These are phyloP conservation scores for Dolichoris vasculosae DNA, from an alignment of 1,140 invertebrate species.

Conservation along the genomic window DNA sequence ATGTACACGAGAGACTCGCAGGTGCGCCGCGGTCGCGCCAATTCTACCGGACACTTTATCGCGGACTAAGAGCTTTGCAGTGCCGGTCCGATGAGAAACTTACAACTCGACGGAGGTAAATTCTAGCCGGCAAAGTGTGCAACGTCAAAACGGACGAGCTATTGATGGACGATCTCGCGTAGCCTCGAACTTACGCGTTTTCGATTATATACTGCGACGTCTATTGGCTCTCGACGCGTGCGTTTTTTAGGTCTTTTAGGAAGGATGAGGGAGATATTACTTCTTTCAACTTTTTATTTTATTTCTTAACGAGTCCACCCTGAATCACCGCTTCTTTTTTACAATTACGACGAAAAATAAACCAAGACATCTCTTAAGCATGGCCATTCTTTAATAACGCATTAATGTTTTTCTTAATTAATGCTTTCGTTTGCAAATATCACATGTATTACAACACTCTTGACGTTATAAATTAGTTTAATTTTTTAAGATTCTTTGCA, in stretches of 20 bases:
- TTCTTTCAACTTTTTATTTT: background rate
- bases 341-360: no score
- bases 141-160: slow-evolving; percentile 20
- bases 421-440: no score
- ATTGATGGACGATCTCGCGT: slow-evolving; percentile 19
- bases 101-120: slow-evolving; percentile 8
- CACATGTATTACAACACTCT: no score
- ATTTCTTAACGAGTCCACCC: no score
- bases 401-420: no score
- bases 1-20: background rate
- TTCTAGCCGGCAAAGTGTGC: background rate
- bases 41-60: slow-evolving; percentile 12
- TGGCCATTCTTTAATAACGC: no score
- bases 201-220: slow-evolving; percentile 4
- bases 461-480: no score
- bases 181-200: background rate
- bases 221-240: slow-evolving; percentile 6
- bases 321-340: no score
- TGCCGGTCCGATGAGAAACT: background rate
- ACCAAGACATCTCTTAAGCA: no score
- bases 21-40: slow-evolving; percentile 7
- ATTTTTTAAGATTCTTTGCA: no score
- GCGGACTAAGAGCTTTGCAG: slow-evolving; percentile 5
- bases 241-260: background rate
- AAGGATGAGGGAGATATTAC: background rate